These are phyloP conservation scores for Parapristionchus giblindavisi DNA, from an alignment of 2,888 invertebrate genomes.

Conservation along the genomic window DNA sequence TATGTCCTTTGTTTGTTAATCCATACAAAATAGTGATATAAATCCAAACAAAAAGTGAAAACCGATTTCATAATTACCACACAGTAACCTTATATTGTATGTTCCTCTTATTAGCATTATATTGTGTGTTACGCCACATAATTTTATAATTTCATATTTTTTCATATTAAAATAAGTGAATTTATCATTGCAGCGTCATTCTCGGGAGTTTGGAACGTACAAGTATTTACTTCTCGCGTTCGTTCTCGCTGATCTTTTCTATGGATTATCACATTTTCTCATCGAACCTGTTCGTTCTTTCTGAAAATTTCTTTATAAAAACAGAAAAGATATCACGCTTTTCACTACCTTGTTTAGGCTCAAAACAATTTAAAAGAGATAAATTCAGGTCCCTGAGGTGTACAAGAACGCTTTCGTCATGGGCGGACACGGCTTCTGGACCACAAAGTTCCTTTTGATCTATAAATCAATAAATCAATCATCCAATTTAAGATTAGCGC, in stretches of 20 bases:
- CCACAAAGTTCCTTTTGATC: not conserved
- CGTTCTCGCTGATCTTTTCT: not conserved
- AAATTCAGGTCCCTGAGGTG: conserved; percentile 9
- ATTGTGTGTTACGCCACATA: no score
- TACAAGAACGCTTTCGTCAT: conserved; percentile 26
- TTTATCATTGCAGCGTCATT: not conserved
- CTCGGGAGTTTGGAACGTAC: conserved; percentile 8
- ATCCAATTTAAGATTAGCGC: not conserved
- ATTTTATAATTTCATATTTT: no score
- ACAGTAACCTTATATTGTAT: no score
- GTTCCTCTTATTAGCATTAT: no score
- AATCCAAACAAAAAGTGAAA: no score
- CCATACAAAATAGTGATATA: no score
- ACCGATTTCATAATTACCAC: no score
- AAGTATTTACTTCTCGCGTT: conserved; percentile 5
- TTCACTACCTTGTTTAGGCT: not conserved
- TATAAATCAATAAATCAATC: not conserved
- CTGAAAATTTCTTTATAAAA: not conserved
- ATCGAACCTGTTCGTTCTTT: not conserved
- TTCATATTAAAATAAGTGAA: no score
- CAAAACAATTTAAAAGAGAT: not conserved
- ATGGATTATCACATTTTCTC: not conserved
- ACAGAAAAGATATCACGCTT: not conserved
- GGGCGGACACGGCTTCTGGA: conserved; percentile 19
- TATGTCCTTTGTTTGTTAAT: no score